Percentiles rank a stretch among this genome's conserved stretches.
Evolutionary conservation across 1,140 invertebrate genomes (phyloP).

Genomic region (Tetramorium alpestre): DNA sequence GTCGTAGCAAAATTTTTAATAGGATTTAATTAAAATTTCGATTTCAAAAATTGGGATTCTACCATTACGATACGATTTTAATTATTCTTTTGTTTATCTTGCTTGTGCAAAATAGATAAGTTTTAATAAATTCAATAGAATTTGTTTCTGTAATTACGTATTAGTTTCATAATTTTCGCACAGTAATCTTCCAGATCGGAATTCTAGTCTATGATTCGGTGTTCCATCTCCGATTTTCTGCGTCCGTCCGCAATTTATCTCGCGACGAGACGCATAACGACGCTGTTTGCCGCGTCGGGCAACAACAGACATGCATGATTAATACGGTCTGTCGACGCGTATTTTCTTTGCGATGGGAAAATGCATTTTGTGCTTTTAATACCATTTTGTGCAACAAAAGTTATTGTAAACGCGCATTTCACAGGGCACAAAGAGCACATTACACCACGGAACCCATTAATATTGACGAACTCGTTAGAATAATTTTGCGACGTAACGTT

Average conservation of each 20-base stretch:
- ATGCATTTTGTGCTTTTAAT: conserved; percentile 36
- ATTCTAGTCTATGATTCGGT: not conserved
- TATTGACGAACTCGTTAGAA: conserved; percentile 47
- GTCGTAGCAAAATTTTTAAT: conserved; percentile 1
- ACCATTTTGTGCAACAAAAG: conserved; percentile 16
- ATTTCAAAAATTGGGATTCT: not conserved
- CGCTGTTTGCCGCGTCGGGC: conserved; percentile 24
- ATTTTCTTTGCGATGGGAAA: conserved; percentile 17
- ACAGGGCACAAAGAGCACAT: not conserved
- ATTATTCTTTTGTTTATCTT: not conserved
- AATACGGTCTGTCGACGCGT: conserved; percentile 31
- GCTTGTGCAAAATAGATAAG: not conserved
- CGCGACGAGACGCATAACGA: conserved; percentile 8
- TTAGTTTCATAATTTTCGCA: not conserved
- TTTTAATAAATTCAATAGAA: not conserved
- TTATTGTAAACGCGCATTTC: conserved; percentile 26
- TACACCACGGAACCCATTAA: conserved; percentile 21
- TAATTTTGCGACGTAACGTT: conserved; percentile 29
- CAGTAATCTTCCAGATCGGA: not conserved
- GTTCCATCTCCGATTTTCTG: not conserved
- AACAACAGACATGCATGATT: conserved; percentile 32
- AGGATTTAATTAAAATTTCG: not conserved
- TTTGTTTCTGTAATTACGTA: not conserved
- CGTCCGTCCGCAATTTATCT: conserved; percentile 22
- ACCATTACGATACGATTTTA: not conserved